Percentiles rank a stretch among this genome's conserved stretches.
Evolutionary conservation across 2,113 vertebrate genomes (phyloP).

Genomic region (Poeciliopsis prolifica): DNA sequence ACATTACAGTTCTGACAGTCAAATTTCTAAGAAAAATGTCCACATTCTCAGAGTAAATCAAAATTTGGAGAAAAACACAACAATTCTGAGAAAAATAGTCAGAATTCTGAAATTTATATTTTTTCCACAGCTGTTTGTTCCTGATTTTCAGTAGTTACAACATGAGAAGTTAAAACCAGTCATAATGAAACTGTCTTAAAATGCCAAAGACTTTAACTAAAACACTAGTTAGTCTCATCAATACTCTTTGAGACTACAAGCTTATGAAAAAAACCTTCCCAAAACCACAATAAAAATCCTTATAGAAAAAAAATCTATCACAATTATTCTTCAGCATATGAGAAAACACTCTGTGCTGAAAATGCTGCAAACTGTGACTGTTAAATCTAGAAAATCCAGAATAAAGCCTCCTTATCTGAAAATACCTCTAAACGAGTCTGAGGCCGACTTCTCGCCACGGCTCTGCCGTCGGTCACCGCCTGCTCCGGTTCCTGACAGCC

Average conservation of each 20-base stretch:
- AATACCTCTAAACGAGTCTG: constrained; percentile 12
- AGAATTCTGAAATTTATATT: too few species aligned
- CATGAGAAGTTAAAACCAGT: neutral
- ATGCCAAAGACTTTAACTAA: neutral
- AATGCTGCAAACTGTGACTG: neutral
- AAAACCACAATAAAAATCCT: neutral
- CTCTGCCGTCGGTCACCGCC: constrained; percentile 27
- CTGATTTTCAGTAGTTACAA: neutral
- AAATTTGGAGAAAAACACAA: too few species aligned
- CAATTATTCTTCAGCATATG: neutral
- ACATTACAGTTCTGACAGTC: too few species aligned
- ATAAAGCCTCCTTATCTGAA: neutral
- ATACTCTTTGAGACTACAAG: neutral
- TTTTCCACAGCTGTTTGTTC: neutral
- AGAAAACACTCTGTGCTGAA: neutral
- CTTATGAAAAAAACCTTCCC: neutral
- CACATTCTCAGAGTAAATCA: too few species aligned
- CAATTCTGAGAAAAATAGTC: too few species aligned
- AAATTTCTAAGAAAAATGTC: too few species aligned
- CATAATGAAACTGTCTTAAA: neutral
- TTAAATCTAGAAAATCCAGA: neutral
- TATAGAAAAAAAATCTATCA: neutral
- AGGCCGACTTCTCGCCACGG: constrained; percentile 33
- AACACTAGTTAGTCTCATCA: neutral
- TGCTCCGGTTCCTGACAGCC: constrained; percentile 35